These are phyloP conservation scores for Xenopus petersii DNA, from an alignment of 2,797 vertebrate genomes.

Conservation along the genomic window DNA sequence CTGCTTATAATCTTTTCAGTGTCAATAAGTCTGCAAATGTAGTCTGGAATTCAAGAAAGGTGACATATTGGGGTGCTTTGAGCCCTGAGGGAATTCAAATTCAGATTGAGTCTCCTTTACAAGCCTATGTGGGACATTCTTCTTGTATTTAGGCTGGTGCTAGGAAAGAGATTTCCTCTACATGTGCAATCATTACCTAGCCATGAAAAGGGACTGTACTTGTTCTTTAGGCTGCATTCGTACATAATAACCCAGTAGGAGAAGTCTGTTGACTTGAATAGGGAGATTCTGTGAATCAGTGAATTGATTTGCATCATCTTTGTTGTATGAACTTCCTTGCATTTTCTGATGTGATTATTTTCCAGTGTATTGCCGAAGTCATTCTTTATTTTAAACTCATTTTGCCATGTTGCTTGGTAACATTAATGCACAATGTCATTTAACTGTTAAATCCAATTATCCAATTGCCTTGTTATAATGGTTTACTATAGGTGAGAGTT, in stretches of 20 bases:
- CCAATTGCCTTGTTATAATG: conserved; percentile 8
- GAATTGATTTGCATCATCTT: not conserved
- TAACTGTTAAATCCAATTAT: not conserved
- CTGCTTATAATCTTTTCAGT: too few species aligned
- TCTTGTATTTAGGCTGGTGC: too few species aligned
- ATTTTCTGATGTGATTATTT: not conserved
- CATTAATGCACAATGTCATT: conserved; percentile 7
- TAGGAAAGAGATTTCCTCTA: too few species aligned
- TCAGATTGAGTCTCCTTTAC: too few species aligned
- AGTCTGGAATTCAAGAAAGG: too few species aligned
- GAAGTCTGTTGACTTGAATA: not conserved
- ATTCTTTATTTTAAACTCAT: not conserved
- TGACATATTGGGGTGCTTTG: too few species aligned
- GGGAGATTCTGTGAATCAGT: not conserved
- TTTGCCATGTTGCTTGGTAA: conserved; percentile 7
- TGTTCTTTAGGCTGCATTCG: too few species aligned
- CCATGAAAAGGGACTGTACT: too few species aligned
- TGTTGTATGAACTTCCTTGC: not conserved
- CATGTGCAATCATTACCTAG: too few species aligned
- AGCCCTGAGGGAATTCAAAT: too few species aligned
- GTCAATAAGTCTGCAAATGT: too few species aligned
- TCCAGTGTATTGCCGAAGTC: not conserved
- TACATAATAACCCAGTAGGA: not conserved
- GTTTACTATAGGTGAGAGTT: not conserved
- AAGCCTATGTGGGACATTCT: too few species aligned